Percentiles rank a stretch among this genome's conserved stretches.
Evolutionary conservation across 1,140 invertebrate species (phyloP).

Genomic region (Panagrolaimus sp.): DNA sequence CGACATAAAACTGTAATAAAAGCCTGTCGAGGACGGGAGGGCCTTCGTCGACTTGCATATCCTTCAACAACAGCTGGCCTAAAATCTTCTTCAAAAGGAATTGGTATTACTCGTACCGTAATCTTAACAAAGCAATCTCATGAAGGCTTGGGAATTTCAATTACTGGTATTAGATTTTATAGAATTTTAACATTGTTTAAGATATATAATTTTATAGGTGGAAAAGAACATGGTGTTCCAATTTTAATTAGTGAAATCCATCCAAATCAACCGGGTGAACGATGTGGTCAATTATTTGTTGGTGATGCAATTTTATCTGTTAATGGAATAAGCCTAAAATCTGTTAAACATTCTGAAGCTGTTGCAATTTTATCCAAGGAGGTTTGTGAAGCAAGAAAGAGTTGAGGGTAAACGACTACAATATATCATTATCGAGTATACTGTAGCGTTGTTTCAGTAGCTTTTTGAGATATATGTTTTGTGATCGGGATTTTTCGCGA

Average conservation of each 20-base stretch:
- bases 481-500: too few species aligned
- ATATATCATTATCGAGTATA: too few species aligned
- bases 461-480: too few species aligned
- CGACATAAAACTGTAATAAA: constrained; percentile 61
- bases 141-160: constrained; percentile 74
- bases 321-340: constrained; percentile 71
- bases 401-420: too few species aligned
- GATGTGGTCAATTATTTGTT: constrained; percentile 70
- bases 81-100: constrained; percentile 20
- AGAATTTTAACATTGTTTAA: too few species aligned
- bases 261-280: constrained; percentile 70
- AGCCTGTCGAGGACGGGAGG: constrained; percentile 63
- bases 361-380: constrained; percentile 54
- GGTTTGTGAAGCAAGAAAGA: not conserved
- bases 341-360: constrained; percentile 61
- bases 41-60: not conserved
- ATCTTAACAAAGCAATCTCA: constrained; percentile 64
- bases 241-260: constrained; percentile 80
- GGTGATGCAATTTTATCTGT: constrained; percentile 77
- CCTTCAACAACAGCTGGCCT: not conserved
- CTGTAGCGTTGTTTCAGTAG: too few species aligned
- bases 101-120: constrained; percentile 26
- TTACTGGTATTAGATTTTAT: constrained; percentile 64
- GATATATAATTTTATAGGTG: constrained; percentile 50
- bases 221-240: constrained; percentile 76